Percentiles rank a stretch among this genome's conserved stretches.
These are phyloP conservation scores for Anodontia alba DNA, from an alignment of 2,888 invertebrate species.

Conservation along the genomic window DNA sequence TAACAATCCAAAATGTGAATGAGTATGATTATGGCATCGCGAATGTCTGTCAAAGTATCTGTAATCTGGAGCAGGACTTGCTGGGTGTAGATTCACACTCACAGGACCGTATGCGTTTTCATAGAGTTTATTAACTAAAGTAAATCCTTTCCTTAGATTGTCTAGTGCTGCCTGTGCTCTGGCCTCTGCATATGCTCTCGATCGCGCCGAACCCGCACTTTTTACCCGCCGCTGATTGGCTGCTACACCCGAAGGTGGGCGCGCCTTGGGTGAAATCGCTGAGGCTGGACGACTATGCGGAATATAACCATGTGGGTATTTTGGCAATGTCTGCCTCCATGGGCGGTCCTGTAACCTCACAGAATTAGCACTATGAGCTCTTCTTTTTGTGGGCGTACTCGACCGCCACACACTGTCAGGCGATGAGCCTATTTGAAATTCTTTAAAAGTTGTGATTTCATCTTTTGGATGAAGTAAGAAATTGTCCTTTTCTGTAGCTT, in stretches of 20 bases:
- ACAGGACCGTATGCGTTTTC: conserved; percentile 57
- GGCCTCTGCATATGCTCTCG: conserved; percentile 48
- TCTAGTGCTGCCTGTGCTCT: conserved; percentile 40
- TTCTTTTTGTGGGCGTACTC: conserved; percentile 37
- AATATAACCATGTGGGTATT: conserved; percentile 41
- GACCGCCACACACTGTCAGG: conserved; percentile 19
- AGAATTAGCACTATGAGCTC: conserved; percentile 58
- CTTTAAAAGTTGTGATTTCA: conserved; percentile 55
- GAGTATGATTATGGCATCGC: conserved; percentile 71
- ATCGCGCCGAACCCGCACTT: conserved; percentile 56
- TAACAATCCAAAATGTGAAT: conserved; percentile 65
- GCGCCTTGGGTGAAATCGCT: conserved; percentile 41
- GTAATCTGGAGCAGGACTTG: conserved; percentile 68
- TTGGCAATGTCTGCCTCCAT: conserved; percentile 44
- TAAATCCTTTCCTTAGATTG: conserved; percentile 64
- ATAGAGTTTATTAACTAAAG: conserved; percentile 70
- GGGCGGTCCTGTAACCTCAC: conserved; percentile 58
- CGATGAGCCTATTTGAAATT: conserved; percentile 40
- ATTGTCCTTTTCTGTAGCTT: conserved; percentile 61
- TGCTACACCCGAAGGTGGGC: conserved; percentile 38
- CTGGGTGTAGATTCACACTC: conserved; percentile 65
- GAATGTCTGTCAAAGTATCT: conserved; percentile 75
- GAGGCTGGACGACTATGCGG: conserved; percentile 56
- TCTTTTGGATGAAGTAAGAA: conserved; percentile 65
- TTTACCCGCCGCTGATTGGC: conserved; percentile 45